Evolutionary conservation across 2,888 invertebrate genomes (phyloP), one percentile per base, ranked within the genome.

Genomic region (Erebia aethiops): DNA sequence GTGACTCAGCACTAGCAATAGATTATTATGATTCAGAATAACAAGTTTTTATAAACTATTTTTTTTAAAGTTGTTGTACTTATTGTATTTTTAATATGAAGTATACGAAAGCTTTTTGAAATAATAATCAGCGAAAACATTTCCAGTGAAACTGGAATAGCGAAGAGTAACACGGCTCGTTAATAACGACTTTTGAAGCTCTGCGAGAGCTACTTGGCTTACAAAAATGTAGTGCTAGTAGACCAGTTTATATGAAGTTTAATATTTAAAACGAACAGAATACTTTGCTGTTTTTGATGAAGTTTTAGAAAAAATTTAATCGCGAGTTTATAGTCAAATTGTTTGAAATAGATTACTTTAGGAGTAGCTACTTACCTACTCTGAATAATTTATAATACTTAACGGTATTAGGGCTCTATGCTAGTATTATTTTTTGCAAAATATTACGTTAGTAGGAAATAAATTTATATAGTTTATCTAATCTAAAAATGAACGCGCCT

Each of bases 151-250:
- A 52, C 52, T 52, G 61, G 51, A 67, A 61, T 60, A 67, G 61
- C 51, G 60, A 61, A 67, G 61, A 69, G 71, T 63, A 73, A 51
- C 62, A 69, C 41, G 60, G 8, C 41, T 52, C 61, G 60, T 9
- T 74, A 67, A 67, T 71, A 74, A 74, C 64, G 71, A 71, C 71
- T 71, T 66, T 72, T 64, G 51, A 73, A 63, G 35, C 62, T 69
- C 69, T 69, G 69, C 65, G 51, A 64, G 71, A 66, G 63, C 66
- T 71, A 62, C 73, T 67, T 71, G 58, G 62, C 67, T 66, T 41
- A 60, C 43, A 73, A 71, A 67, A 69, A 65, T 71, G 58, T 62
- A 68, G 58, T 69, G 71, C 54, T 60, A 65, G 67, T 64, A 64
- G 67, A 63, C 58, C 70, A 68, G 66, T 70, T 67, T 52, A 58